Evolutionary conservation across 1,140 invertebrate genomes (phyloP), one percentile per base, ranked within the genome.

Genomic region (Drosophila bocki): DNA sequence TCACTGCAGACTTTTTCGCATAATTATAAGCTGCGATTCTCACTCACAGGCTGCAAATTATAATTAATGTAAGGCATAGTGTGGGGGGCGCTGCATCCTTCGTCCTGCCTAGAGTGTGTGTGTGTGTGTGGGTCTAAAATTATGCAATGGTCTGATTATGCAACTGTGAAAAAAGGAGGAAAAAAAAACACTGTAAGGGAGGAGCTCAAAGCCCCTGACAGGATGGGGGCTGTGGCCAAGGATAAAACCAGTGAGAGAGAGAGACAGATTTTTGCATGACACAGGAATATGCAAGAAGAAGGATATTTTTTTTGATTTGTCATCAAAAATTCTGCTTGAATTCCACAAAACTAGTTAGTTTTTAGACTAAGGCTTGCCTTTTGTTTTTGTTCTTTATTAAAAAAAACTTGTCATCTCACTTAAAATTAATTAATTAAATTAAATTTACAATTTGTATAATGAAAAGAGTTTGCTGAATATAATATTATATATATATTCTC

Each of bases 1-100:
- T 26, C 63, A 33, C 32, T 78, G 63, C 64, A 78, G 54, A 48
- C 48, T 59, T 77, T 77, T 74, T 87, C 53, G 70, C 83, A 87
- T 87, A 87, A 87, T 87, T 87, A 87, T 87, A 87, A 87, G 83
- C 83, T 87, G 83, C 80, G 77, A 82, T 87, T 87, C 78, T 87
- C 78, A 63, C 79, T 60, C 61, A 59, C 76, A 81, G 82, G 69
- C 37, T 59, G 70, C 69, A 85, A 85, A 82, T 87, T 82, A 80
- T 87, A 87, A 87, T 88, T 88, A 83, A 77, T 77, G 69, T 41
- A 53, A 54, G 70, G 37, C 74, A 67, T 26, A 33, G 42, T 63
- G 32, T 67, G 60, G 15, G 72, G 22, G 41, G 33, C 6, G 22
- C n/a, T 22, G 12, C 54, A 39, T 39, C 12, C 32, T 71, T 48